A percentile compares a stretch with the other conserved stretches of the same genome.
Evolutionary conservation across 2,888 invertebrate genomes (phyloP).

Genomic region (Ormyrus thymus): DNA sequence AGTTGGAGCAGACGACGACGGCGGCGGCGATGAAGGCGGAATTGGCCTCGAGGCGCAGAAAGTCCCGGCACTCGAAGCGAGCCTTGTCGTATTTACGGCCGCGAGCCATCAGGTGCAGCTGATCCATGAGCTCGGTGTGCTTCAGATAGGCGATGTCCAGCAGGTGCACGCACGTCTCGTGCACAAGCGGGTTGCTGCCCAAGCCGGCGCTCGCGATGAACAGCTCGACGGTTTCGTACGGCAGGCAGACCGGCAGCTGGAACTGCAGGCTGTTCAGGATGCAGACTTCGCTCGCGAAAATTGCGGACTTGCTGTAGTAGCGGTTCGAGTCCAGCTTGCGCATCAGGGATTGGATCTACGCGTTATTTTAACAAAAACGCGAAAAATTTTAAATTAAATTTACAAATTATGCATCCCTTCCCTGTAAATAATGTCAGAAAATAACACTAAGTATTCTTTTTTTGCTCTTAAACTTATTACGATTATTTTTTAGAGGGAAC

Average conservation of each 20-base stretch:
- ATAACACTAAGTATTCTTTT: no score
- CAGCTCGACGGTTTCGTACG: slow-evolving; percentile 62
- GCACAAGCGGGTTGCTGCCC: slow-evolving; percentile 50
- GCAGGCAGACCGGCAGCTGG: slow-evolving; percentile 60
- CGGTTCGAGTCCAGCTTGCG: slow-evolving; percentile 60
- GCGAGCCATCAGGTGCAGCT: slow-evolving; percentile 55
- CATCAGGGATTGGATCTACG: slow-evolving; percentile 64
- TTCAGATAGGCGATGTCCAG: slow-evolving; percentile 64
- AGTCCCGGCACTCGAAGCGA: slow-evolving; percentile 27
- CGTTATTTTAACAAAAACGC: not conserved
- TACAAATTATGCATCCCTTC: no score
- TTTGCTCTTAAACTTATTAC: no score
- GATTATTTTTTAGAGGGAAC: no score
- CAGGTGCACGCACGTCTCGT: slow-evolving; percentile 57
- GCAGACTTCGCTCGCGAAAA: slow-evolving; percentile 64
- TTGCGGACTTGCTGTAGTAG: slow-evolving; percentile 58
- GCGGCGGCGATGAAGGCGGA: slow-evolving; percentile 58
- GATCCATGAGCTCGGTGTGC: slow-evolving; percentile 58
- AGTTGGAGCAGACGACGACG: slow-evolving; percentile 59
- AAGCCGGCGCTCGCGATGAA: slow-evolving; percentile 60
- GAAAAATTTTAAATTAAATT: no score
- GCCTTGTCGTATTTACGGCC: slow-evolving; percentile 35
- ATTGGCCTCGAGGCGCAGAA: slow-evolving; percentile 56
- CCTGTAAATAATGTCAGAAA: no score
- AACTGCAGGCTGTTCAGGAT: slow-evolving; percentile 66